These are phyloP conservation scores for Mobula birostris DNA, from an alignment of 2,113 vertebrate genomes.

Conservation along the genomic window DNA sequence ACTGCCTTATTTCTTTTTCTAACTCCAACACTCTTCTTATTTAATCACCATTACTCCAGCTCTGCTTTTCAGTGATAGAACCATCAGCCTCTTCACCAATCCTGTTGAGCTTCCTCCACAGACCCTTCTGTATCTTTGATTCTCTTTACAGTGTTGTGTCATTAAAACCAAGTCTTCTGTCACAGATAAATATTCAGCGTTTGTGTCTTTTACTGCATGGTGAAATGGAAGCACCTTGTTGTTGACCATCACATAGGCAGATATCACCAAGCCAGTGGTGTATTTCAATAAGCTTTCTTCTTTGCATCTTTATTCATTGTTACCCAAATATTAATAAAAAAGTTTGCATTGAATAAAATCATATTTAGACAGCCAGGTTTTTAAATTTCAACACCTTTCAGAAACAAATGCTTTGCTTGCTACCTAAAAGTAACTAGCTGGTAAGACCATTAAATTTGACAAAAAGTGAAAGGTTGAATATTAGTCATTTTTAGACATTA, in stretches of 20 bases:
- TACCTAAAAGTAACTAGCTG: background rate
- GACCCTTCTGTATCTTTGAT: background rate
- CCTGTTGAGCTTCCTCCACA: background rate
- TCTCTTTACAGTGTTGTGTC: background rate
- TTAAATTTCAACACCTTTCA: background rate
- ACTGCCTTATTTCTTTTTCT: background rate
- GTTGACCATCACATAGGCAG: background rate
- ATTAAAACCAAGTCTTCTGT: background rate
- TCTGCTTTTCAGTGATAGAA: background rate
- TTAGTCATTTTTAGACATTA: background rate
- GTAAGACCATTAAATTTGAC: background rate
- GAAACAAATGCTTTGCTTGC: background rate
- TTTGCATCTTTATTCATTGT: background rate
- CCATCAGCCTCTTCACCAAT: background rate
- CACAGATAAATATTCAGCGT: background rate
- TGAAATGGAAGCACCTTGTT: background rate
- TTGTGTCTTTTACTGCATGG: background rate
- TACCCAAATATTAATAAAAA: background rate
- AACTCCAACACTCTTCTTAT: background rate
- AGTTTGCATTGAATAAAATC: background rate
- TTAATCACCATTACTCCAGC: background rate
- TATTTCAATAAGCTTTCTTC: background rate
- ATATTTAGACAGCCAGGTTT: background rate
- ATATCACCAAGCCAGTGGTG: background rate
- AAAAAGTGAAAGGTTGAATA: background rate